Evolutionary conservation across 2,113 vertebrate species (phyloP).

Genomic region (Upupa epops): DNA sequence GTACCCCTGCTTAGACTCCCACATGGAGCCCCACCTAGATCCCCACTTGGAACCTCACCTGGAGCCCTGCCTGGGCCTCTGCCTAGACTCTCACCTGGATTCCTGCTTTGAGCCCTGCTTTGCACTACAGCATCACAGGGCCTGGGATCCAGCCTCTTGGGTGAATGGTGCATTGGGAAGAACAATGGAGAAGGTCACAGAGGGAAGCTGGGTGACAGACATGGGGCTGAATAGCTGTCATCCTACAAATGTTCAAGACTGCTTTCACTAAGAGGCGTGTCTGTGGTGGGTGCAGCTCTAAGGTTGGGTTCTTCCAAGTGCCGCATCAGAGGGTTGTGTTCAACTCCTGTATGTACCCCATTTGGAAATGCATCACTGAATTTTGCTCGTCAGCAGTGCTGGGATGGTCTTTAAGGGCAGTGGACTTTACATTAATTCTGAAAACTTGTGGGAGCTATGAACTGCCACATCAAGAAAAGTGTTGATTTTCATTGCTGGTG

Average conservation of each 20-base stretch:
- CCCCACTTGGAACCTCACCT: no score
- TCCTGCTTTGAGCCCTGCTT: no score
- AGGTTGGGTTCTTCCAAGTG: background rate
- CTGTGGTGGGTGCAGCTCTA: background rate
- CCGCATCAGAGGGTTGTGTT: background rate
- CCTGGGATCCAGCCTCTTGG: background rate
- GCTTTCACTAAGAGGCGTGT: background rate
- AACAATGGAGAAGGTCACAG: background rate
- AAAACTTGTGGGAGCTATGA: background rate
- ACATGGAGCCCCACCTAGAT: no score
- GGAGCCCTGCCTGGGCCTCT: no score
- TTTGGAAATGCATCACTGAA: background rate
- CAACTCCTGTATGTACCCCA: background rate
- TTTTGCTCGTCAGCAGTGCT: background rate
- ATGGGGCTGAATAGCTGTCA: background rate
- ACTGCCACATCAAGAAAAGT: background rate
- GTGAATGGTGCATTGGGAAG: background rate
- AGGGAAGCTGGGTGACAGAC: background rate
- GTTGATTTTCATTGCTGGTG: background rate
- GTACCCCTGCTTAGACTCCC: no score
- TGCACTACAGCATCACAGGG: background rate
- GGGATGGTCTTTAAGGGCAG: fast-evolving
- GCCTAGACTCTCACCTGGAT: no score
- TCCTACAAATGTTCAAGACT: background rate
- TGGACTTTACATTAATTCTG: background rate